Evolutionary conservation across 2,888 invertebrate species (phyloP).

Genomic region (Pollenia labialis): DNA sequence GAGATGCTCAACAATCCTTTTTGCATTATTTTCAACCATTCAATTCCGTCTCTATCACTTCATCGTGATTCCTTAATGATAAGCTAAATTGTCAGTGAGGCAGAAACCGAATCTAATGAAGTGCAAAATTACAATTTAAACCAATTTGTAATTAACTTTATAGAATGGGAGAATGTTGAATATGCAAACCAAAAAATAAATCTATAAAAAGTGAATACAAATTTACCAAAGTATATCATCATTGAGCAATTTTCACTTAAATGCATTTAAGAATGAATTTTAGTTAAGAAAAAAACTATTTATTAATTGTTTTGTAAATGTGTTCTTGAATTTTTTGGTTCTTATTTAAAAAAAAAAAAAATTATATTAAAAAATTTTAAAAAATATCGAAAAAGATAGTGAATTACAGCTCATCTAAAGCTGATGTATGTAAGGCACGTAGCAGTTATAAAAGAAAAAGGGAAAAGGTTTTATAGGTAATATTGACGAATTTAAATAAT

Average conservation of each 20-base stretch:
- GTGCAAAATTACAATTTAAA: constrained; percentile 84
- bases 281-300: too few species aligned
- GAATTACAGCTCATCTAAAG: not conserved
- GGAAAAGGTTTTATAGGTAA: too few species aligned
- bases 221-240: constrained; percentile 4
- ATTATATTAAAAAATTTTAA: too few species aligned
- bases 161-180: constrained; percentile 77
- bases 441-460: too few species aligned
- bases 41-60: constrained; percentile 10
- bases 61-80: constrained; percentile 78
- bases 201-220: constrained; percentile 7
- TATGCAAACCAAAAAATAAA: constrained; percentile 17
- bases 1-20: constrained; percentile 24
- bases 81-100: constrained; percentile 83
- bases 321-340: not conserved
- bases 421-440: too few species aligned
- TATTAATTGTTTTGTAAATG: not conserved
- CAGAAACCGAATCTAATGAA: constrained; percentile 82
- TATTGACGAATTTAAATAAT: too few species aligned
- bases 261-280: not conserved
- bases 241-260: constrained; percentile 6
- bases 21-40: not conserved
- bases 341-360: too few species aligned
- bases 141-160: constrained; percentile 83
- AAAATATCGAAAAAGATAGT: not conserved